Percentiles rank a stretch among this genome's conserved stretches.
Evolutionary conservation across 2,113 vertebrate genomes (phyloP).

Genomic region (Solea senegalensis): DNA sequence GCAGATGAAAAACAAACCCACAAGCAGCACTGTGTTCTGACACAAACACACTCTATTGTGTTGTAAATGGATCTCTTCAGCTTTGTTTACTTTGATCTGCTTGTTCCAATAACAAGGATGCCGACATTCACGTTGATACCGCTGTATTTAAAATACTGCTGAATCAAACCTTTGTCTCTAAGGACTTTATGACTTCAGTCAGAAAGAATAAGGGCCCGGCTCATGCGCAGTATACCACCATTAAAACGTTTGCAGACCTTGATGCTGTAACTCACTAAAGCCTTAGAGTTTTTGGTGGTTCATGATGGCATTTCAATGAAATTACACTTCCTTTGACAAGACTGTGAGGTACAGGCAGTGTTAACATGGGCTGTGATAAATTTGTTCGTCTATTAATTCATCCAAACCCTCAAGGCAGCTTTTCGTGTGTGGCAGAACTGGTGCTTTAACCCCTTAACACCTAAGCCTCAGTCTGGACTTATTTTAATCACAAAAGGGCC

Average conservation of each 20-base stretch:
- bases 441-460: neutral
- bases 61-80: neutral
- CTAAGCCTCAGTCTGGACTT: too few relatives aligned
- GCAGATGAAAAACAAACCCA: slow-evolving; percentile 7
- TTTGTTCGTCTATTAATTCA: slow-evolving; percentile 31
- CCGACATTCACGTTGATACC: slow-evolving; percentile 1
- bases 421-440: neutral
- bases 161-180: slow-evolving; percentile 3
- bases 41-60: neutral
- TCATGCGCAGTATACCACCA: neutral
- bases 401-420: slow-evolving; percentile 17
- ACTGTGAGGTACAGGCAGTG: slow-evolving; percentile 17
- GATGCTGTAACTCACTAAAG: neutral
- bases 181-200: neutral
- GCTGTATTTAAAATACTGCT: neutral
- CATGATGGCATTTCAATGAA: neutral
- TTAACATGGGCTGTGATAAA: slow-evolving; percentile 30
- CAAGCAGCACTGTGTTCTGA: neutral
- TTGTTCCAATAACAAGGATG: slow-evolving; percentile 9
- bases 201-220: neutral
- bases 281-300: slow-evolving; percentile 6
- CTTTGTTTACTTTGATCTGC: slow-evolving; percentile 12
- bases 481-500: too few relatives aligned
- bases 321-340: slow-evolving; percentile 17
- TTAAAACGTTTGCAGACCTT: neutral